Evolutionary conservation across 2,113 vertebrate genomes (phyloP).

Genomic region (Deroptyus accipitrinus): DNA sequence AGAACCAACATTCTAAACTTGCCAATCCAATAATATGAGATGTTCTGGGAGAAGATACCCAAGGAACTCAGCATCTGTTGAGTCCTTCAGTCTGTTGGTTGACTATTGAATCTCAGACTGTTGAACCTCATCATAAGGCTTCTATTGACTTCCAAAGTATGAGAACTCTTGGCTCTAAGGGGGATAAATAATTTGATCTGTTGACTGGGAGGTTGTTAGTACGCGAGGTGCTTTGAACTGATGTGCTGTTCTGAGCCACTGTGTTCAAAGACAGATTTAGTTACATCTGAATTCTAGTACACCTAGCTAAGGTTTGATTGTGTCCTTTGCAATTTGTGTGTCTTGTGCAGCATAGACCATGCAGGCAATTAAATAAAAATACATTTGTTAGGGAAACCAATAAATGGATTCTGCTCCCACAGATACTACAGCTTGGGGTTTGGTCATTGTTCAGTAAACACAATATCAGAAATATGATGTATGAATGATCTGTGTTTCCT

Average conservation of each 20-base stretch:
- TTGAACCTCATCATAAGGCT: neutral
- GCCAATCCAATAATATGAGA: accelerated
- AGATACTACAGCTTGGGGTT: neutral
- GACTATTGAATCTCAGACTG: neutral
- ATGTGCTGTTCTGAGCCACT: neutral
- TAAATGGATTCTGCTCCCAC: neutral
- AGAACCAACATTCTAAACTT: neutral
- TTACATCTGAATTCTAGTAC: neutral
- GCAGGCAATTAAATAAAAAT: neutral
- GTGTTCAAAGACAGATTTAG: neutral
- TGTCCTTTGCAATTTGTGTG: neutral
- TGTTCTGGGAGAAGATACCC: neutral
- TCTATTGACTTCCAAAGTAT: neutral
- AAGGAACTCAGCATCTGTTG: neutral
- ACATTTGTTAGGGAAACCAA: neutral
- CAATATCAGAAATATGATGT: neutral
- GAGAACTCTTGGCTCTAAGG: neutral
- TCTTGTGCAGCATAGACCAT: neutral
- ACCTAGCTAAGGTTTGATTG: neutral
- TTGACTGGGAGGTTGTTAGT: neutral
- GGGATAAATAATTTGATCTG: neutral
- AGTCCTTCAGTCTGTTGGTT: neutral
- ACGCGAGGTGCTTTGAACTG: accelerated
- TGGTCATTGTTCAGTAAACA: neutral
- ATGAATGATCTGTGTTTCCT: neutral